Base-by-base conservation (phyloP, 2,797 vertebrate genomes). In the Etheostoma nigrum region DNA sequence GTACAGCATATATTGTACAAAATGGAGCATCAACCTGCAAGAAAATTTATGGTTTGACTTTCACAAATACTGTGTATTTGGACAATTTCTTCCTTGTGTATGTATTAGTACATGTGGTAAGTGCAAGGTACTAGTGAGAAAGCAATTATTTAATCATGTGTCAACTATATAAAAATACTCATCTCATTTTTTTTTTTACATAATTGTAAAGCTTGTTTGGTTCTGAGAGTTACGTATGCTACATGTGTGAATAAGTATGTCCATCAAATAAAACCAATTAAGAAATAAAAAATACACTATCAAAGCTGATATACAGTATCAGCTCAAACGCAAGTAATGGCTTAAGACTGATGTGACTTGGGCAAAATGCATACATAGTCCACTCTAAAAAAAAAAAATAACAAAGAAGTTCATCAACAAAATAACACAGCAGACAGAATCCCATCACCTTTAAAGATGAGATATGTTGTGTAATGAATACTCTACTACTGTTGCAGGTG, bases 1-100 rank as follows among this genome's bases (percentile, higher is more conserved):
- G 95, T 98, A 98, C 96, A 97, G 95, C 94, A 95, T 96, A 94
- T 95, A 96, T 97, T 97, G 96, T 97, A 98, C 96, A 97, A 98
- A 97, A 95, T 93, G 89, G 94, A 95, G 96, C 95, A 95, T 96
- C 94, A 94, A 95, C 96, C 94, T 95, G 94, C 92, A 93, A 94
- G 94, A 95, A 95, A 96, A 95, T 95, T 88, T 92, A 93, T 95
- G 79, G 88, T 88, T 94, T 91, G 89, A 95, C 92, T 95, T 91
- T 96, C 95, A 97, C 94, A 96, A 96, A 96, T 95, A 95, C 92
- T 94, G 92, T 94, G 95, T 95, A 96, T 95, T 94, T 93, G 87
- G 89, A 94, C 81, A 86, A 85, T 91, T 83, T 94, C 86, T 91
- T 92, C 82, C 83, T 93, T 67, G 85, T 92, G 90, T 93, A 90